Conservation (phyloP, 2,113 vertebrate species). For the Myotis yumanensis region DNA sequence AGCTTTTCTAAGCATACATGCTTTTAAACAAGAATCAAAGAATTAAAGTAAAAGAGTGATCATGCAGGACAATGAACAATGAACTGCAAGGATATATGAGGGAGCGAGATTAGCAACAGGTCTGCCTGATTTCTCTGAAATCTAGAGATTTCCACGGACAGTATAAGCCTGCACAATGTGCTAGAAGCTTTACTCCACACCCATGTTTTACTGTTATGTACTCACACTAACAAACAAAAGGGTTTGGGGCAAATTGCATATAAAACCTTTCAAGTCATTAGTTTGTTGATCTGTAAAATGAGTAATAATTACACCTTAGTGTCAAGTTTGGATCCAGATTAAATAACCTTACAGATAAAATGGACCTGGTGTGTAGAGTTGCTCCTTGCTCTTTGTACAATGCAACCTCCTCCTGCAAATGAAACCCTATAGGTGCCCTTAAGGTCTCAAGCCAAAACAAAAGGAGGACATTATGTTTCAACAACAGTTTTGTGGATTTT, state of each 20-base stretch:
- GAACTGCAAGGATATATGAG: not conserved
- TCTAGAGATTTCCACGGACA: not conserved
- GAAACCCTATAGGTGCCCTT: not conserved
- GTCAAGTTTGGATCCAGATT: not conserved
- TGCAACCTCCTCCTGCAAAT: not conserved
- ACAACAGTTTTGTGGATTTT: not conserved
- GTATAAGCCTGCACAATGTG: not conserved
- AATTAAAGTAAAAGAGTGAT: not conserved
- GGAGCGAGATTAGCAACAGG: not conserved
- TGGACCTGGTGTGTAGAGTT: not conserved
- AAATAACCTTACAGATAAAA: not conserved
- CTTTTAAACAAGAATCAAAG: not conserved
- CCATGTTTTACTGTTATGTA: not conserved
- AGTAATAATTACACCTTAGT: not conserved
- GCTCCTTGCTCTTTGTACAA: not conserved
- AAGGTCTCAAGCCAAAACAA: not conserved
- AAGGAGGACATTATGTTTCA: not conserved
- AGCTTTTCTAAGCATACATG: not conserved
- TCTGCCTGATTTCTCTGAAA: not conserved
- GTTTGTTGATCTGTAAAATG: conserved; percentile 31
- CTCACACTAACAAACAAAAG: not conserved
- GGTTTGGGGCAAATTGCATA: not conserved
- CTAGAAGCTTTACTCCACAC: not conserved
- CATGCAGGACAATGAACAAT: not conserved
- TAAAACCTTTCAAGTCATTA: not conserved